Conservation (phyloP, 2,888 invertebrate genomes). For the Meganola albula region DNA sequence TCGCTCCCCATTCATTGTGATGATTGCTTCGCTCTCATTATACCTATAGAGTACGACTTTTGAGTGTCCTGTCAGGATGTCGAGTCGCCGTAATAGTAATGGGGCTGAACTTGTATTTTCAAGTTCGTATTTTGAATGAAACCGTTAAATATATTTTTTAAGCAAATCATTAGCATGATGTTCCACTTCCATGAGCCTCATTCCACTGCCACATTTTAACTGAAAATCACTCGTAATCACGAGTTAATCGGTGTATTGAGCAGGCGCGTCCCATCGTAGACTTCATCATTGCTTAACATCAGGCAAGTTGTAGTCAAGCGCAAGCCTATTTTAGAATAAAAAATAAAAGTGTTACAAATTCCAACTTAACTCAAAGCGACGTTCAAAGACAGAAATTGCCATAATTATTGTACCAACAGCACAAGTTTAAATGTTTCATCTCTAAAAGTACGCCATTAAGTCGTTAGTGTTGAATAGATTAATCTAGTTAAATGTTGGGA, state of each 20-base stretch:
- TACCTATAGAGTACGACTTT: constrained; percentile 31
- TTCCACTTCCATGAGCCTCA: constrained; percentile 1
- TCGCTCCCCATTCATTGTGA: constrained; percentile 66
- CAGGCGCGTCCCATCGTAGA: too few species aligned
- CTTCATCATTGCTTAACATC: too few species aligned
- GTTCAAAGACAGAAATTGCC: constrained; percentile 24
- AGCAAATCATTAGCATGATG: too few species aligned
- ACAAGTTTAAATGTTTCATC: constrained; percentile 25
- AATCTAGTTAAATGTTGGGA: constrained; percentile 24
- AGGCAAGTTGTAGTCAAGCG: too few species aligned
- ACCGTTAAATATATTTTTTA: too few species aligned
- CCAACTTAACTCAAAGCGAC: not conserved
- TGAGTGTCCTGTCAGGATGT: constrained; percentile 27
- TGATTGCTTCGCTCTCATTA: constrained; percentile 69
- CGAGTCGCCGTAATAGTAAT: constrained; percentile 18
- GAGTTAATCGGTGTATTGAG: too few species aligned
- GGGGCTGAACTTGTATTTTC: constrained; percentile 10
- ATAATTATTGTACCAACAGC: constrained; percentile 29
- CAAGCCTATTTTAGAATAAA: too few species aligned
- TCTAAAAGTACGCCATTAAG: constrained; percentile 30
- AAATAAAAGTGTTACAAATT: too few species aligned
- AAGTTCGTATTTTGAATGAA: too few species aligned
- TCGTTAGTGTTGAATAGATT: constrained; percentile 32
- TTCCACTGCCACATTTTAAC: too few species aligned
- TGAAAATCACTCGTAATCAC: too few species aligned